Evolutionary conservation across 2,888 invertebrate genomes (phyloP), one percentile per base, ranked within the genome.

Genomic region (Peribatodes rhomboidaria): DNA sequence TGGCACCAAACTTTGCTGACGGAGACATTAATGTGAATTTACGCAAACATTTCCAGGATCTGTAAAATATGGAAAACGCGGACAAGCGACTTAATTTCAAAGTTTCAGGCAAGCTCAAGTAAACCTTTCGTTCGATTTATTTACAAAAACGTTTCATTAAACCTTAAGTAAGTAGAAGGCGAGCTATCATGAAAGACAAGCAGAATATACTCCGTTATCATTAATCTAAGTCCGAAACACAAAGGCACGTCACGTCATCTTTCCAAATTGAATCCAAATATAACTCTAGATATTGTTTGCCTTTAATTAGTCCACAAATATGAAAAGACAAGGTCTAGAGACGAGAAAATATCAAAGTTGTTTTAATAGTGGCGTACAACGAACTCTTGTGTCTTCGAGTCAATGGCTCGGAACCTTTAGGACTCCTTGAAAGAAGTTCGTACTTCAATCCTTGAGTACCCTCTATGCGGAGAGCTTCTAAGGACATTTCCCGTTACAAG

Each of bases 251-350:
- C 50, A 39, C 31, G 54, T 57, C 41, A 52, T 58, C 54, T 55
- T 52, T 47, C 61, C 14, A 56, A 62, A 62, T 65, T 52, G 52
- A 68, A 62, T 65, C 56, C 41, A 65, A 68, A 65, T 47, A 68
- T 49, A 49, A 44, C 58, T 33, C 37, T 16, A 41, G 20, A 52
- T 53, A 44, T 52, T 59, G 56, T 59, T 65, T 64, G 42, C 33
- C 42, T 42, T 67, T 49, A 54, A 67, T 67, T 64, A 67, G 57
- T 47, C 18, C 18, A 16, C 35, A n/a, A 56, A 33, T 47, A 49
- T 35, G 56, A 56, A 52, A 62, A n/a, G n/a, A n/a, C n/a, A n/a
- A 62, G 56, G 44, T 13, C 37, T 14, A 55, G 11, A 60, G 18
- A 22, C 13, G n/a, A 20, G 14, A 13, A 37, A 22, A 35, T 16